Base-by-base conservation (phyloP, 2,113 vertebrate species). In the Lynx canadensis region DNA sequence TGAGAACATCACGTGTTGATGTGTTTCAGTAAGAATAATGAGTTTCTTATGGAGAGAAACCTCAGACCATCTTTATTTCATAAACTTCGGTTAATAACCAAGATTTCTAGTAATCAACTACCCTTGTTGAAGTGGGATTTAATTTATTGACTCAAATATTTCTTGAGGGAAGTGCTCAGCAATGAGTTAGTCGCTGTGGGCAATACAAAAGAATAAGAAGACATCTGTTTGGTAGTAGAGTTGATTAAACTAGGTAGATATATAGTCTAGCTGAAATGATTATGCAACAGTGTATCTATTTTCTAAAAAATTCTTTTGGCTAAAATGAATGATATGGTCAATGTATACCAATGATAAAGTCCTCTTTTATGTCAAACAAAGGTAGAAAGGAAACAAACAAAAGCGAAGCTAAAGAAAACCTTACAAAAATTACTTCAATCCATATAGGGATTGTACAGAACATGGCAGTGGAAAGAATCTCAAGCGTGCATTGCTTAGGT, bases 1-100 rank as follows among this genome's bases (percentile, higher is more conserved):
- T 80, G 69, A n/a, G 50, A 91, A 29, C 8, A 27, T 90, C 63
- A 83, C 69, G 12, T 80, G 21, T 63, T 93, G 45, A 36, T 79
- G 25, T 73, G 27, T 91, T 97, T 95, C 66, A 33, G 21, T 90
- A 96, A 76, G 45, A 91, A 25, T 7, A 91, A 91, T 88, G 50
- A 6, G 5, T 86, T 93, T 94, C 13, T 93, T 83, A 41, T 66
- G 57, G 13, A 18, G 33, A 92, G 50, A 95, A 79, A 55, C 25
- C 38, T 95, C 79, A 71, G 50, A 95, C 10, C 45, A 71, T 93
- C 50, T 88, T 93, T 96, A 88, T 91, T 88, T 63, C 13, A 80
- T 92, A 83, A 82, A 27, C 27, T 73, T 90, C 84, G 31, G 29
- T 78, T 94, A 94, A 52, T 90, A 81, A 89, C 52, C 31, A 63